phyloP scores from a whole-genome alignment of 2,797 vertebrate genomes.

The Cheirogaleus major region DNA sequence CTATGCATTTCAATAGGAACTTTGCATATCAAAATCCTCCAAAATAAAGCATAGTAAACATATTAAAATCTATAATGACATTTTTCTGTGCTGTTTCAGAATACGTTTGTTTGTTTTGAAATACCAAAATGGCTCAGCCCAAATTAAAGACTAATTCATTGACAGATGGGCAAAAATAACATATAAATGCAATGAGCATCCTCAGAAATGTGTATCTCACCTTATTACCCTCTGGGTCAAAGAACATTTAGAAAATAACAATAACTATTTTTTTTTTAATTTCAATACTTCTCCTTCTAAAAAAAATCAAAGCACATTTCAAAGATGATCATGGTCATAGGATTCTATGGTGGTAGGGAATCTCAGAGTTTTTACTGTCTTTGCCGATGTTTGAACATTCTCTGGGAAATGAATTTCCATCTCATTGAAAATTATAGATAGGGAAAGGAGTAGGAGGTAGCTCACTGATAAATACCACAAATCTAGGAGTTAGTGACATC shows the following conservation, averaged over 20 bases:
- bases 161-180: slow-evolving; percentile 72
- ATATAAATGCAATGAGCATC: background rate
- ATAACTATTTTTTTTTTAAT: background rate
- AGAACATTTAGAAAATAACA: slow-evolving; percentile 26
- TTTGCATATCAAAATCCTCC: slow-evolving; percentile 71
- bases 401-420: slow-evolving; percentile 6
- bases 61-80: slow-evolving; percentile 73
- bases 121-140: slow-evolving; percentile 74
- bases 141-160: slow-evolving; percentile 76
- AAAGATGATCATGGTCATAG: background rate
- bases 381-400: background rate
- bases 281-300: background rate
- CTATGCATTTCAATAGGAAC: slow-evolving; percentile 69
- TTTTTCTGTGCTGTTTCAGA: slow-evolving; percentile 69
- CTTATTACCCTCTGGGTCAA: slow-evolving; percentile 53
- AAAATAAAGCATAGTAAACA: slow-evolving; percentile 79
- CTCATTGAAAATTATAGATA: background rate
- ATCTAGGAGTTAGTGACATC: background rate
- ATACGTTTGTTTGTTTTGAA: slow-evolving; percentile 79
- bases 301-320: slow-evolving; percentile 1
- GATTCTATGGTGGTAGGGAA: background rate
- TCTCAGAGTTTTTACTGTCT: background rate
- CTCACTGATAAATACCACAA: background rate
- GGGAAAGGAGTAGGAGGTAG: background rate
- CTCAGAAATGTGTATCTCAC: slow-evolving; percentile 13